Base-by-base conservation (phyloP, 2,113 vertebrate genomes). In the Seriola quinqueradiata region DNA sequence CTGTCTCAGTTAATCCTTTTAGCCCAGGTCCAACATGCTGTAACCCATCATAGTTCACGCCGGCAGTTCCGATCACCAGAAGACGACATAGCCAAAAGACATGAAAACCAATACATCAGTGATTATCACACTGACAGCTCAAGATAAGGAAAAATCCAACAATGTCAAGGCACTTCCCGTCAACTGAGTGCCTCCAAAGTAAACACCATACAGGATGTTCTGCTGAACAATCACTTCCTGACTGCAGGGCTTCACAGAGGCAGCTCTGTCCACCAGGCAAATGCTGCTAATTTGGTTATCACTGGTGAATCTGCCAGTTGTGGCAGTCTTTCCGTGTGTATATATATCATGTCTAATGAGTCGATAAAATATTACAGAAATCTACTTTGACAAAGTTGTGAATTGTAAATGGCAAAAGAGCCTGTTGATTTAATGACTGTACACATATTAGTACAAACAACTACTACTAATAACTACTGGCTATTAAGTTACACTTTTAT, bases 1-100 rank as follows among this genome's bases (percentile, higher is more conserved):
- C 40, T 70, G 58, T 44, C 71, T 74, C 60, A 48, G 64, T 70
- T 92, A 92, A 93, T 93, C 91, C 83, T 68, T 85, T 90, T 80
- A 92, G 84, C 59, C 19, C 13, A 63, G 55, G 84, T 87, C 71
- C 70, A 88, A 79, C 82, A 50, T n/a, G 77, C 38, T 58, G 75
- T 72, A 63, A 74, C 64, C 4, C 44, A 63, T 71, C 76, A 68
- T 52, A 70, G 65, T 72, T 79, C 57, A 85, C 66, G 12, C 25
- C 68, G 21, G 44, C 36, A 60, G 68, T 75, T 34, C 50, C 67
- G 61, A 77, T 75, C 73, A 42, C 50, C 60, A 34, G 34, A 17
- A 36, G 16, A 17, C n/a, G 8, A 28, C 2, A 2, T 54, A 8
- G 40, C 34, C 23, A 63, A 14, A 55, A 69, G 32, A 60, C 23